phyloP scores from a whole-genome alignment of 1,140 invertebrate genomes.

The Latrodectus geometricus region DNA sequence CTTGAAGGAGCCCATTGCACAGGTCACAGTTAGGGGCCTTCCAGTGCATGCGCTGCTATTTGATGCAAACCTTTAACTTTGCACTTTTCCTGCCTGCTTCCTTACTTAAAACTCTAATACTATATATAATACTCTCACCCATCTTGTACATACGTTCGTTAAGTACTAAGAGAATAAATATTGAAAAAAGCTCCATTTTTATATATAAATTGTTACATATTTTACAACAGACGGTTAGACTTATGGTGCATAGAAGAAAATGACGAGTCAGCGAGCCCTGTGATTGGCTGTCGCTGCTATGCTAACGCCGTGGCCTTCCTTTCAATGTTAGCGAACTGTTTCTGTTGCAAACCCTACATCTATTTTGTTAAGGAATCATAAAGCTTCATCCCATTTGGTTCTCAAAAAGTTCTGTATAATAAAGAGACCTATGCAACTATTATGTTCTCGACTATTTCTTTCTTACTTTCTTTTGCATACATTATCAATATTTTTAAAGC shows the following conservation, averaged over 20 bases:
- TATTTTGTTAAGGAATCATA: slow-evolving; percentile 62
- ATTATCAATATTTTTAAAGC: too few species aligned
- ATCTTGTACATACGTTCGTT: slow-evolving; percentile 63
- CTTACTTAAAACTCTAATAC: slow-evolving; percentile 56
- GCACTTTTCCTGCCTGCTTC: slow-evolving; percentile 59
- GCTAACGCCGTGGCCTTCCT: slow-evolving; percentile 62
- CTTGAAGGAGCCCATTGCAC: slow-evolving; percentile 50
- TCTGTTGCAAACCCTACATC: slow-evolving; percentile 61
- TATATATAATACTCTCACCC: slow-evolving; percentile 54
- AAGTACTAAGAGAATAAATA: slow-evolving; percentile 45
- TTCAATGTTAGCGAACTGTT: slow-evolving; percentile 61
- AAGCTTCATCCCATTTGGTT: slow-evolving; percentile 62
- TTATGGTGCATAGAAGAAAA: slow-evolving; percentile 55
- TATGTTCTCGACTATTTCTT: background rate
- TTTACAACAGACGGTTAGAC: slow-evolving; percentile 61
- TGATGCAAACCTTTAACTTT: slow-evolving; percentile 60
- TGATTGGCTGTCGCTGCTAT: slow-evolving; percentile 51
- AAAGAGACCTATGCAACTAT: slow-evolving; percentile 63
- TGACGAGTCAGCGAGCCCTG: slow-evolving; percentile 46
- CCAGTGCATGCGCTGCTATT: slow-evolving; percentile 57
- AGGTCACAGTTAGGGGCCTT: slow-evolving; percentile 59
- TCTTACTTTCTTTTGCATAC: too few species aligned
- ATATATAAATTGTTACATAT: slow-evolving; percentile 63
- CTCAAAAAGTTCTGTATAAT: slow-evolving; percentile 62
- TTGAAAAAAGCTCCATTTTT: slow-evolving; percentile 61